These are phyloP conservation scores for Morphnarchus princeps DNA, from an alignment of 2,113 vertebrate species.

Conservation along the genomic window DNA sequence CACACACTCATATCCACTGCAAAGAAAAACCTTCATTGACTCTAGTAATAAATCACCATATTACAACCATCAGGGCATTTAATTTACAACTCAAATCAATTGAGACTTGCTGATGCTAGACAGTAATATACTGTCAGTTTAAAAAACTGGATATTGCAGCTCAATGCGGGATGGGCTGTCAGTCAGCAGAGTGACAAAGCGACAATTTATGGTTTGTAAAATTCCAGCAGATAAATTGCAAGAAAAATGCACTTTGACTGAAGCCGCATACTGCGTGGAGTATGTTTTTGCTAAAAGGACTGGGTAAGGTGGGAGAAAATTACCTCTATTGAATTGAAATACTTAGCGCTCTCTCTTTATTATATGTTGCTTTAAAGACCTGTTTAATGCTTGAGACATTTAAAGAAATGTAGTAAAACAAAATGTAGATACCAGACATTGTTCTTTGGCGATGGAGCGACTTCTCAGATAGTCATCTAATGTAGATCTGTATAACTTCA, in stretches of 20 bases:
- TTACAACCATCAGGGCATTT: constrained; percentile 66
- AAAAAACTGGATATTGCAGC: constrained; percentile 29
- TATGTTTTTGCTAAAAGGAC: not conserved
- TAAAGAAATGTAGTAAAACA: not conserved
- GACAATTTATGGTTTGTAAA: constrained; percentile 54
- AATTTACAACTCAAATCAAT: constrained; percentile 71
- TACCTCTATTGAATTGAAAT: not conserved
- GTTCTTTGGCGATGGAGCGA: not conserved
- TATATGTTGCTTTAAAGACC: not conserved
- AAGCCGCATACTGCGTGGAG: not conserved
- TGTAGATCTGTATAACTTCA: not conserved
- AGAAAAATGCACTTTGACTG: constrained; percentile 52
- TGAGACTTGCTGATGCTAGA: constrained; percentile 58
- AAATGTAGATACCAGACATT: not conserved
- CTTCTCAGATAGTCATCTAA: not conserved
- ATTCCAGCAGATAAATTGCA: constrained; percentile 44
- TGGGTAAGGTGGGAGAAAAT: not conserved
- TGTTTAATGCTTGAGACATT: not conserved
- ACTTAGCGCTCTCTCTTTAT: not conserved
- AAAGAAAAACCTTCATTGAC: constrained; percentile 29
- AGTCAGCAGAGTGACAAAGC: constrained; percentile 46
- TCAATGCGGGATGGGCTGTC: not conserved
- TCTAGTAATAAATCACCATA: constrained; percentile 66
- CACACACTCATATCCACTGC: not conserved
- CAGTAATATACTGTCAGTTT: constrained; percentile 53